Base-by-base conservation (phyloP, 2,888 invertebrate genomes). In the Drosophila glabriapex region DNA sequence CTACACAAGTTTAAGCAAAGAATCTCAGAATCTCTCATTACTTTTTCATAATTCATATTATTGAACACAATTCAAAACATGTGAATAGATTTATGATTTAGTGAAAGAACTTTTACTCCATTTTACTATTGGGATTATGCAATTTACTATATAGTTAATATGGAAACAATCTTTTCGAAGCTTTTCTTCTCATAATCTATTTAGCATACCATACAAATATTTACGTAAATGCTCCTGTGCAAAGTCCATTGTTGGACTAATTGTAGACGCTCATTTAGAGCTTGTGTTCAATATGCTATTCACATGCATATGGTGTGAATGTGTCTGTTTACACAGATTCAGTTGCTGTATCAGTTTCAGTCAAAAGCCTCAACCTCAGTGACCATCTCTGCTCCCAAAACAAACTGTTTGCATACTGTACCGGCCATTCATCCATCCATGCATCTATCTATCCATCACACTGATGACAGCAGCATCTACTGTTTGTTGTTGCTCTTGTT, bases 371-470 rank as follows among this genome's bases (percentile, higher is more conserved):
- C 43, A 78, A 68, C 52, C 55, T 68, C 68, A 78, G 66, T 64
- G 70, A 58, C 68, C 71, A 65, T 65, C 58, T 61, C 63, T 52
- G 65, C 56, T 63, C 41, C 28, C 33, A 60, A 76, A 69, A 59
- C 61, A 54, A 64, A 73, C 53, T 58, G 73, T 69, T 71, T 73
- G 67, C 46, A 59, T 59, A 73, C 65, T 66, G 55, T 35, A 33
- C 31, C 46, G 35, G 31, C 12, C 59, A 37, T 16, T 29, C 33
- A 66, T 46, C 31, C 25, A 52, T 29, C 37, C 61, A 33, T 39
- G 33, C 28, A 61, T 52, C 50, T 28, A 66, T 66, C 75, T 73
- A 83, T 86, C 82, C 76, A 78, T 80, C 85, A 85, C 73, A 74
- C 69, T 69, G 61, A 56, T 67, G 80, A 68, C 79, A 78, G 68